Conservation (phyloP, 1,140 invertebrate genomes). For the Geopemphigus sp. region DNA sequence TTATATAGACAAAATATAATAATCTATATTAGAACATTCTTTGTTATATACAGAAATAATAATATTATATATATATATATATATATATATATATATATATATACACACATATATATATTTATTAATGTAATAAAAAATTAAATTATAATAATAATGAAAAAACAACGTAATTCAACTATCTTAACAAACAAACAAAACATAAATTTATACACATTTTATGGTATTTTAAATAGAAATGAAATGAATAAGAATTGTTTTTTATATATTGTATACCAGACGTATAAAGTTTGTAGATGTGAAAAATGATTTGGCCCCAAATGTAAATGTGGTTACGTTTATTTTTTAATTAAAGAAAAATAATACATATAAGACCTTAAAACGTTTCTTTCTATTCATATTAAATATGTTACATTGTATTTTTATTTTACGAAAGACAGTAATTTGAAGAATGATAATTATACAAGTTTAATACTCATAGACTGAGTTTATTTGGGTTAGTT, state of each 20-base stretch:
- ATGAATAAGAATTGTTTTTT: constrained; percentile 17
- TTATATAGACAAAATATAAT: constrained; percentile 48
- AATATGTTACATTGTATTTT: constrained; percentile 9
- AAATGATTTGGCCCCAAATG: constrained; percentile 44
- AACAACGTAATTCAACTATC: constrained; percentile 49
- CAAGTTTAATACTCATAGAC: constrained; percentile 2
- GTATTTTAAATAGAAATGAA: constrained; percentile 12
- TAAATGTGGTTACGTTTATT: constrained; percentile 17
- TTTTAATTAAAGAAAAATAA: not conserved
- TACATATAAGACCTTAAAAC: not conserved
- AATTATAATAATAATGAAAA: constrained; percentile 39
- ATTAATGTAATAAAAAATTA: constrained; percentile 32
- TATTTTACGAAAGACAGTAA: constrained; percentile 27
- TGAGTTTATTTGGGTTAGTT: not conserved
- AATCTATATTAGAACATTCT: constrained; percentile 46
- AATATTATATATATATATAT: constrained; percentile 26
- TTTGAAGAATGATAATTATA: constrained; percentile 38
- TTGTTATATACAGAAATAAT: constrained; percentile 44
- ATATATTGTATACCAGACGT: not conserved
- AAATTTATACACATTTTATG: constrained; percentile 34
- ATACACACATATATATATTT: not conserved
- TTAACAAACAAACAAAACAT: constrained; percentile 49
- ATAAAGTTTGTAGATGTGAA: constrained; percentile 8
- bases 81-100: constrained; percentile 25
- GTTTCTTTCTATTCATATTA: not conserved